Conservation (phyloP, 2,888 invertebrate species). For the Caenorhabditis sp. region DNA sequence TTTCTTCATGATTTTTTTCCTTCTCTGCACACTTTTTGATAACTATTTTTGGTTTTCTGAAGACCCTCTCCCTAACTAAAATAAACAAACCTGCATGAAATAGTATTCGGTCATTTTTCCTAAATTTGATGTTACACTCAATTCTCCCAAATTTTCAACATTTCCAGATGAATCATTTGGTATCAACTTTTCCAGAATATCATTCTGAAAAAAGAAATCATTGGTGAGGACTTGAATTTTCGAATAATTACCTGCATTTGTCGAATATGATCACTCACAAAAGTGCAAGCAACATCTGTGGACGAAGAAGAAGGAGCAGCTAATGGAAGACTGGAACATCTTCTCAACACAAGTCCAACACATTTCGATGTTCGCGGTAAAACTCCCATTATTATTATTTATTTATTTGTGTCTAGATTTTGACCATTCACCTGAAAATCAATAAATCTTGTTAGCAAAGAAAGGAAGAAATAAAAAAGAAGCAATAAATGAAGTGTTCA, state of each 20-base stretch:
- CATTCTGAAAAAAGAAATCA: constrained; percentile 13
- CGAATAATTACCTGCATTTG: constrained; percentile 31
- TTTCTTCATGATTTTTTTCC: too few species aligned
- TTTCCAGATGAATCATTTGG: constrained; percentile 30
- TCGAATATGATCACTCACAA: constrained; percentile 32
- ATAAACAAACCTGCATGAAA: constrained; percentile 79
- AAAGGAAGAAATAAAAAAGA: not conserved
- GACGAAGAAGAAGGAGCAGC: constrained; percentile 14
- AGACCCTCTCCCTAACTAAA: too few species aligned
- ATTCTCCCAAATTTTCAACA: constrained; percentile 31
- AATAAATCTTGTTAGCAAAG: not conserved
- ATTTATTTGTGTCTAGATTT: not conserved
- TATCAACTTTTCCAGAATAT: constrained; percentile 40
- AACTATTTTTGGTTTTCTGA: too few species aligned
- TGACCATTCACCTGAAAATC: not conserved
- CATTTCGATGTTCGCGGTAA: not conserved
- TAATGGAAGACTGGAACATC: constrained; percentile 20
- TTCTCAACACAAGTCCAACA: not conserved
- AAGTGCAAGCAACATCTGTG: constrained; percentile 9
- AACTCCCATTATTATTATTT: constrained; percentile 2
- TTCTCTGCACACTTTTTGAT: too few species aligned
- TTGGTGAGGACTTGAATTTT: not conserved
- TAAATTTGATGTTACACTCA: constrained; percentile 75
- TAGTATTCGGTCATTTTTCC: constrained; percentile 90
- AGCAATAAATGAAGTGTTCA: not conserved